phyloP scores from a whole-genome alignment of 2,888 invertebrate genomes.

The Spilosoma lubricipeda region DNA sequence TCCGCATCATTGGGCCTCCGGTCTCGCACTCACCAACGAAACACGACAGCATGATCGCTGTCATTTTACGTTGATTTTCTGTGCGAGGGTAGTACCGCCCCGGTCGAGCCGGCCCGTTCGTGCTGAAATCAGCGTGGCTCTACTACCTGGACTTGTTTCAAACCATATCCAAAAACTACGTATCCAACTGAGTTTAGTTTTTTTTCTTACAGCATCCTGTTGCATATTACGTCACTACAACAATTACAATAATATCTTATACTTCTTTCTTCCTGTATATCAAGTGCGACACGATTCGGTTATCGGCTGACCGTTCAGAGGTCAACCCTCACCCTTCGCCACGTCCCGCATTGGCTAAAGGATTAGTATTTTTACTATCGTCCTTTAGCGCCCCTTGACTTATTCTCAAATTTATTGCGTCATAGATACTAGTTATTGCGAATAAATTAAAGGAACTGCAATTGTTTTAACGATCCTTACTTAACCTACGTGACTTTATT shows the following conservation, averaged over 20 bases:
- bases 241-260: conserved; percentile 11
- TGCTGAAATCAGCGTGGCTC: no score
- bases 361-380: conserved; percentile 53
- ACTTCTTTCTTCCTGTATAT: conserved; percentile 53
- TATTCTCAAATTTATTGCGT: conserved; percentile 48
- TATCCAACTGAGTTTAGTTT: background rate
- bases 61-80: no score
- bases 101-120: no score
- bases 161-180: background rate
- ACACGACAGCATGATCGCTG: no score
- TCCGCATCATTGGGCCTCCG: no score
- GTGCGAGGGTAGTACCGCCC: no score
- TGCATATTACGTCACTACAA: background rate
- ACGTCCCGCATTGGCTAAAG: conserved; percentile 49
- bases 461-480: conserved; percentile 8
- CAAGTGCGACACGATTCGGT: conserved; percentile 59
- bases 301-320: conserved; percentile 60
- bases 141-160: background rate
- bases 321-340: conserved; percentile 41
- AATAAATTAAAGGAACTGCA: conserved; percentile 31
- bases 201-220: background rate
- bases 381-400: conserved; percentile 35
- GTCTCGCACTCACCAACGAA: no score
- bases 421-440: conserved; percentile 23
- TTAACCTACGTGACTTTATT: conserved; percentile 7